A percentile compares a stretch with the other conserved stretches of the same genome.
phyloP scores from a whole-genome alignment of 2,113 vertebrate species.

The Datnioides undecimradiatus region DNA sequence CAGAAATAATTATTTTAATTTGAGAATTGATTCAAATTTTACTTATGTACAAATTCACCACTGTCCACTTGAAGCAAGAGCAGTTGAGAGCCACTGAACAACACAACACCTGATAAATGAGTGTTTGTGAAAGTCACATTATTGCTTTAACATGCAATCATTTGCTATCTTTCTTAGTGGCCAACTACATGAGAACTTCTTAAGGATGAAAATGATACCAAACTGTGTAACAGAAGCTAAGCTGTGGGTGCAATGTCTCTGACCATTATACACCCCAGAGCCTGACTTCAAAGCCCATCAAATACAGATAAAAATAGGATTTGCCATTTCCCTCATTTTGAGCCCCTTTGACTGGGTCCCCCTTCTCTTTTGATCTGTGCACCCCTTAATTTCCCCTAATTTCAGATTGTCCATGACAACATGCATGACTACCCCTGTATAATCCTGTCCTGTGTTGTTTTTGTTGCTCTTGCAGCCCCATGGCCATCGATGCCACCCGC shows the following conservation, averaged over 20 bases:
- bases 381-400: conserved; percentile 66
- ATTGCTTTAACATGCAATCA: background rate
- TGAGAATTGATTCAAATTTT: background rate
- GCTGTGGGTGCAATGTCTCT: conserved; percentile 43
- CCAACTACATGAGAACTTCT: background rate
- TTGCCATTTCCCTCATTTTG: conserved; percentile 54
- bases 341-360: conserved; percentile 43
- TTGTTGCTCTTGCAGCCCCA: conserved; percentile 70
- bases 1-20: background rate
- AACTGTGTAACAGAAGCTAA: conserved; percentile 51
- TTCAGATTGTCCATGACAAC: conserved; percentile 47
- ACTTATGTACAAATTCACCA: background rate
- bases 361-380: conserved; percentile 70
- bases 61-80: background rate
- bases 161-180: background rate
- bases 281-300: conserved; percentile 70
- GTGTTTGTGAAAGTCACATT: background rate
- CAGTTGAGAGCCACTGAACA: background rate
- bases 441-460: conserved; percentile 74
- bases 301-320: conserved; percentile 52
- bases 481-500: conserved; percentile 47
- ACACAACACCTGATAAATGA: background rate
- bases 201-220: conserved; percentile 19
- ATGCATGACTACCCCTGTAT: conserved; percentile 65
- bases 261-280: conserved; percentile 60